Evolutionary conservation across 2,113 vertebrate species (phyloP).

Genomic region (Poicephalus gulielmi): DNA sequence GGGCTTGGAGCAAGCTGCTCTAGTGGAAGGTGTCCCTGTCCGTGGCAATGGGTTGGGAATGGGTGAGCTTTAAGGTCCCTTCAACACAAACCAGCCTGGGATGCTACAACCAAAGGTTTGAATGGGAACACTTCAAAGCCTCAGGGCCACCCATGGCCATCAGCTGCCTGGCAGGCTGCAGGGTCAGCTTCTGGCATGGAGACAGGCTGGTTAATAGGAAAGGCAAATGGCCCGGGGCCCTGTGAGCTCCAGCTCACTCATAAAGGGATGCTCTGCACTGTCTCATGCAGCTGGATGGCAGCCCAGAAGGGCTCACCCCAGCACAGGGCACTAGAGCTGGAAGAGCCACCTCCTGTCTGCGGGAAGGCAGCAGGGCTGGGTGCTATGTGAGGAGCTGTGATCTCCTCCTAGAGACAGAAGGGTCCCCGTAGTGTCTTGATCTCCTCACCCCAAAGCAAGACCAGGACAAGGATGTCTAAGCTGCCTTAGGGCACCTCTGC

Average conservation of each 20-base stretch:
- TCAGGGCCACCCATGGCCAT: neutral
- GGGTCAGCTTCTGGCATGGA: neutral
- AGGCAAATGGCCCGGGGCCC: neutral
- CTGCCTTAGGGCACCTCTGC: neutral
- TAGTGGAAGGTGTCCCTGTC: neutral
- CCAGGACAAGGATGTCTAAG: neutral
- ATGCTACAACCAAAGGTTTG: neutral
- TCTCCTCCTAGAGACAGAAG: neutral
- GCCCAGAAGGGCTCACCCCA: neutral
- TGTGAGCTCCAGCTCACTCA: neutral
- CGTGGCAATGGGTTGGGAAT: neutral
- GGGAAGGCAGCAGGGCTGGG: neutral
- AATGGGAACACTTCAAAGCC: neutral
- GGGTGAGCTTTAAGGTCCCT: neutral
- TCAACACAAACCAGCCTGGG: neutral
- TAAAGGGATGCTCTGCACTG: neutral
- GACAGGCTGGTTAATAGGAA: neutral
- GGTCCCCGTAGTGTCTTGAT: rapidly evolving
- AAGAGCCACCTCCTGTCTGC: neutral
- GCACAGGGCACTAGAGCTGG: neutral
- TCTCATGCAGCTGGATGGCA: neutral
- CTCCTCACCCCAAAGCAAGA: neutral
- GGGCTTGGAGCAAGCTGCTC: neutral
- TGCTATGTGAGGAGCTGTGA: neutral
- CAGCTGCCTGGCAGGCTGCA: neutral